Evolutionary conservation across 2,888 invertebrate genomes (phyloP), one percentile per base, ranked within the genome.

Genomic region (Scaptomyza polygonia): DNA sequence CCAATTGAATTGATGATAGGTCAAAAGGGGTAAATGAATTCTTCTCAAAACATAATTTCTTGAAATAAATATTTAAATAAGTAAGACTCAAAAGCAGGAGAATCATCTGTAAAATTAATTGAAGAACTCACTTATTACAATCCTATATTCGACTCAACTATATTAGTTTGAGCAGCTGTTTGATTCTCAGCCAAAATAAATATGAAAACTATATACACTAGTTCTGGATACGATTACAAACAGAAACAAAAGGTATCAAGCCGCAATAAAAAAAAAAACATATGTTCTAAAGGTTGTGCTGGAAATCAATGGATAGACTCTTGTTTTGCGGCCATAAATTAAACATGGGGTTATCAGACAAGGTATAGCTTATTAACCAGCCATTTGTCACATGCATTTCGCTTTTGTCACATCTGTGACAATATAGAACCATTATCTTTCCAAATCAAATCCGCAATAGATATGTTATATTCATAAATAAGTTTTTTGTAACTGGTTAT

Each of bases 1-100:
- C 1, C 2, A 39, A 48, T 29, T 29, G n/a, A 18, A 79, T 85
- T 85, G 63, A 61, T 43, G 45, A 40, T 48, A 57, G 85, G 82
- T 79, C 66, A 84, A 45, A 16, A n/a, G 54, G 77, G 64, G 39
- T 75, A 51, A 69, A 53, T 16, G 63, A 57, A 52, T 63, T 30
- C 16, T 51, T 32, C 29, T 25, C 16, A 45, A 61, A 21, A 29
- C 1, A 8, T 6, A 0, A n/a, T 21, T 8, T 12, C 21, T 21
- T 21, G 21, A 21, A 21, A 8, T 3, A 43, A 25, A 0, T 11
- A 25, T 5, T 25, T 0, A 25, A 25, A 25, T 4, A 25, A 25
- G 25, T 25, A 5, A 25, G 25, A 4, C 25, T 25, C 25, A 25
- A 4, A 5, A 25, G 25, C 25, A 25, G 5, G 25, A 25, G 25